Evolutionary conservation across 2,113 vertebrate genomes (phyloP).

Genomic region (Mugil cephalus): DNA sequence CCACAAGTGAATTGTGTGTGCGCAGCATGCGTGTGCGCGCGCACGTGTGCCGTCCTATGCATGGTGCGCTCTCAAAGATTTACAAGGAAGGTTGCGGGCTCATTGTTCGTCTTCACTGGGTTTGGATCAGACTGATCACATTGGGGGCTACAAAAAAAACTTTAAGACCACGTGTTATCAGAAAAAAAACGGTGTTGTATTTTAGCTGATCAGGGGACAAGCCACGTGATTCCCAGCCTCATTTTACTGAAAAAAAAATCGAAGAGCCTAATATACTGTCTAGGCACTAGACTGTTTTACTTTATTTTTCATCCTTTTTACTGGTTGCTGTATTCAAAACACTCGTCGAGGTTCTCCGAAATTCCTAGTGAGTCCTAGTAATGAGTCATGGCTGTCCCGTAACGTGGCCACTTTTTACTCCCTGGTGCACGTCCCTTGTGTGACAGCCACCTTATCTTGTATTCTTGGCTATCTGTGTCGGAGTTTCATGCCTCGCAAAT

Average conservation of each 20-base stretch:
- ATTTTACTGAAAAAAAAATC: no score
- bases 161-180: not conserved
- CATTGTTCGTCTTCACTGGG: not conserved
- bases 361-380: no score
- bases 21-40: not conserved
- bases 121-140: not conserved
- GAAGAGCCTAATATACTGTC: no score
- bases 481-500: no score
- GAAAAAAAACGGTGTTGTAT: not conserved
- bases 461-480: not conserved
- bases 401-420: not conserved
- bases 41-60: not conserved
- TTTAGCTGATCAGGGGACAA: no score
- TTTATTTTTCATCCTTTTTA: not conserved
- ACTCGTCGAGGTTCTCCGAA: not conserved
- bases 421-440: not conserved
- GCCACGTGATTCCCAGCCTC: no score
- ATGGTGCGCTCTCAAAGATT: not conserved
- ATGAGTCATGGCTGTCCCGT: no score
- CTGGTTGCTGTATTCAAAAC: not conserved
- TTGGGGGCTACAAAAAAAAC: no score
- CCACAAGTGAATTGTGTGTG: slow-evolving; percentile 1
- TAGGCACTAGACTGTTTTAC: no score
- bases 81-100: not conserved
- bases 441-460: not conserved